Percentiles rank a stretch among this genome's conserved stretches.
phyloP scores from a whole-genome alignment of 2,888 invertebrate genomes.

The Nemotelus nigrinus region DNA sequence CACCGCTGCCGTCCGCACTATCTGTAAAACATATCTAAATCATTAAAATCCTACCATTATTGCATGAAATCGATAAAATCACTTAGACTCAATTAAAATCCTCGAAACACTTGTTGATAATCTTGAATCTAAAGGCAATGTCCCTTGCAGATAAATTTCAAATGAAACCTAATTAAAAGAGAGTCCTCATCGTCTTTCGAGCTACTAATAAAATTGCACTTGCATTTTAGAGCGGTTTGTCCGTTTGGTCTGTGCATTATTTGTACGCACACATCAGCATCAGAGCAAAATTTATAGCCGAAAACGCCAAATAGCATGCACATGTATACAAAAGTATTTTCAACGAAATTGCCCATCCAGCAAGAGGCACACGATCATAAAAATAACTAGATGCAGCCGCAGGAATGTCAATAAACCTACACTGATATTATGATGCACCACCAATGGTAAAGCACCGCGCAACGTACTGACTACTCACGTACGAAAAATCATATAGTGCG shows the following conservation, averaged over 20 bases:
- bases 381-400: slow-evolving; percentile 24
- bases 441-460: slow-evolving; percentile 15
- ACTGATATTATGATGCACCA: slow-evolving; percentile 10
- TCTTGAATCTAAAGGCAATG: not conserved
- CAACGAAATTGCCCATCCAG: slow-evolving; percentile 3
- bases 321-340: not conserved
- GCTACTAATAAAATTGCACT: slow-evolving; percentile 21
- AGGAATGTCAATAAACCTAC: slow-evolving; percentile 20
- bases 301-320: not conserved
- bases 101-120: too few relatives aligned
- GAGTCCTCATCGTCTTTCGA: not conserved
- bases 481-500: not conserved
- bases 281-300: slow-evolving; percentile 1
- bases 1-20: too few relatives aligned
- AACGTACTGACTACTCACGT: not conserved
- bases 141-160: slow-evolving; percentile 3
- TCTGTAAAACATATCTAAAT: too few relatives aligned
- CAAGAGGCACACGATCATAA: not conserved
- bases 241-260: not conserved
- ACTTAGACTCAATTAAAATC: too few relatives aligned
- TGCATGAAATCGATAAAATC: too few relatives aligned
- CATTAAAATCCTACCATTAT: too few relatives aligned
- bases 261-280: slow-evolving; percentile 7
- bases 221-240: not conserved
- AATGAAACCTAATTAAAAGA: not conserved